A percentile compares a stretch with the other conserved stretches of the same genome.
These are phyloP conservation scores for Lindbergichthys nudifrons DNA, from an alignment of 2,797 vertebrate genomes.

Conservation along the genomic window DNA sequence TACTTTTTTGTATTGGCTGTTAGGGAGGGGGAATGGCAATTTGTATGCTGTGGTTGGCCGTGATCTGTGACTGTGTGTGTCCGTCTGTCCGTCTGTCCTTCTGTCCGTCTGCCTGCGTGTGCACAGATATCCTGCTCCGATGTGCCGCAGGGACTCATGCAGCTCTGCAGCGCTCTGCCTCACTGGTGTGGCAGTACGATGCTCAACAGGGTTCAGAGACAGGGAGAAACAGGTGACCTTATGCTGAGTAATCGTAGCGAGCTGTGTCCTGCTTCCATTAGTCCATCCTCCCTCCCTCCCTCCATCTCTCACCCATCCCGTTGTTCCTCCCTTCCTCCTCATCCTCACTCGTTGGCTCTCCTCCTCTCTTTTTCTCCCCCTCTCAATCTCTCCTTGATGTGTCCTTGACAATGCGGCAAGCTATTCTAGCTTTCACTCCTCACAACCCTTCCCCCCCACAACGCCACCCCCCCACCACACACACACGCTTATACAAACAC, in stretches of 20 bases:
- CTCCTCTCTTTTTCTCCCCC: constrained; percentile 68
- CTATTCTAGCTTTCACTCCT: constrained; percentile 81
- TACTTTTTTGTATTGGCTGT: constrained; percentile 70
- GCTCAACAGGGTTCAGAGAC: constrained; percentile 65
- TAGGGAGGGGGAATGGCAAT: constrained; percentile 12
- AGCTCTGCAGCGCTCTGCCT: constrained; percentile 35
- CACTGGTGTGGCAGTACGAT: constrained; percentile 54
- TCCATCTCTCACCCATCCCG: constrained; percentile 40
- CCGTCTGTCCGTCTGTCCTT: too few species aligned
- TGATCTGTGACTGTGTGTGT: constrained; percentile 48
- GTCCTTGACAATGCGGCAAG: constrained; percentile 88
- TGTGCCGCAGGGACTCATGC: constrained; percentile 53
- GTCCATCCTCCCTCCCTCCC: constrained; percentile 53
- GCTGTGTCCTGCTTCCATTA: constrained; percentile 53
- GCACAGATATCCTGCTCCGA: constrained; percentile 31
- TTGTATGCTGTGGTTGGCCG: constrained; percentile 63
- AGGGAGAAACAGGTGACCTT: constrained; percentile 70
- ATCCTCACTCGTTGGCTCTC: constrained; percentile 60
- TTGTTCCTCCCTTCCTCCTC: constrained; percentile 39
- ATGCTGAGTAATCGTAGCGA: constrained; percentile 78
- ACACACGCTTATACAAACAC: constrained; percentile 32
- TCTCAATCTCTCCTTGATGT: constrained; percentile 86
- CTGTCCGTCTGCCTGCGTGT: constrained; percentile 16
- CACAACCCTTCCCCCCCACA: constrained; percentile 47
- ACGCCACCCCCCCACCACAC: constrained; percentile 23